These are phyloP conservation scores for Periparus ater DNA, from an alignment of 2,797 vertebrate species.

Conservation along the genomic window DNA sequence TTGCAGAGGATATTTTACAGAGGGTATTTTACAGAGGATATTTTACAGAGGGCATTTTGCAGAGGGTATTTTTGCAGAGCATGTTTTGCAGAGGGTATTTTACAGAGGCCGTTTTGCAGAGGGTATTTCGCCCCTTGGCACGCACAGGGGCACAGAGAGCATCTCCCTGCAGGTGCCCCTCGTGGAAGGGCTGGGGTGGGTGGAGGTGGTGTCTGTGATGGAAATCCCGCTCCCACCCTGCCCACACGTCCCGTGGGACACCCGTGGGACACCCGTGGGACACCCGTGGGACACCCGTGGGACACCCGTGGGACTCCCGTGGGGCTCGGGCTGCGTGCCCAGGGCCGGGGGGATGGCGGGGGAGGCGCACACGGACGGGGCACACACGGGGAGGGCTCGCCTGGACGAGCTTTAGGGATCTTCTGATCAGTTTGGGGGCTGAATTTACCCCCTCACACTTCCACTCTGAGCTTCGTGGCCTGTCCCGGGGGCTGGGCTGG, in stretches of 20 bases:
- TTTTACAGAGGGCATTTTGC: fast-evolving
- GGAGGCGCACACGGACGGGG: not conserved
- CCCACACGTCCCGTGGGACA: fast-evolving
- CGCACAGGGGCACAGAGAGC: fast-evolving
- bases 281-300: fast-evolving
- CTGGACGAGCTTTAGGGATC: fast-evolving
- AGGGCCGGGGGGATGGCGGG: fast-evolving
- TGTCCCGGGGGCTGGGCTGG: not conserved
- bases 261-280: fast-evolving
- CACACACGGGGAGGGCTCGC: fast-evolving
- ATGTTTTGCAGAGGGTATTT: fast-evolving
- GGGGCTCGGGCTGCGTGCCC: fast-evolving
- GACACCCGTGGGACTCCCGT: fast-evolving
- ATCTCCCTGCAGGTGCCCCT: not conserved
- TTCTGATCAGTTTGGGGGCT: not conserved
- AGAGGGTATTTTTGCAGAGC: not conserved
- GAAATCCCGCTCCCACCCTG: not conserved
- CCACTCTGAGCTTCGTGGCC: fast-evolving
- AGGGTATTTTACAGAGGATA: fast-evolving
- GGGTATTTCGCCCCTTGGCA: fast-evolving
- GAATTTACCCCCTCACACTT: fast-evolving
- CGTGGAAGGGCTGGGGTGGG: fast-evolving
- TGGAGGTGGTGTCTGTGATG: fast-evolving
- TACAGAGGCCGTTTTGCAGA: fast-evolving
- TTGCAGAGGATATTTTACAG: fast-evolving